These are phyloP conservation scores for Hystrix brachyura DNA, from an alignment of 2,113 vertebrate species.

Conservation along the genomic window DNA sequence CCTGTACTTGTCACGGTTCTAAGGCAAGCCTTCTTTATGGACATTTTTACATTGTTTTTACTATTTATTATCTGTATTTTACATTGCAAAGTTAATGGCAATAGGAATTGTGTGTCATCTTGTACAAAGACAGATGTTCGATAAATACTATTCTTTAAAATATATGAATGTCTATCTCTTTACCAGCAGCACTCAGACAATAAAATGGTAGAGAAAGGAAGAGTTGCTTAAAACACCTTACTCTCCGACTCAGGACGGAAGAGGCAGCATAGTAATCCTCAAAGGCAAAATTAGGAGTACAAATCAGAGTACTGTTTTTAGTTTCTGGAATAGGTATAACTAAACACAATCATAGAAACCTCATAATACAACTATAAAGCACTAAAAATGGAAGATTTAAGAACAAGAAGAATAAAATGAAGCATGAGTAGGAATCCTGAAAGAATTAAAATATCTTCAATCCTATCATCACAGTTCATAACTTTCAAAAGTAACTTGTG, in stretches of 20 bases:
- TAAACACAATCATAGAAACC: neutral
- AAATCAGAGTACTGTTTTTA: neutral
- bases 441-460: neutral
- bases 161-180: neutral
- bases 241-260: neutral
- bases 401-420: neutral
- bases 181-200: neutral
- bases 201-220: neutral
- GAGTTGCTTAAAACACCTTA: neutral
- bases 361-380: neutral
- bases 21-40: neutral
- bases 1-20: too few species aligned
- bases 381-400: neutral
- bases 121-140: neutral
- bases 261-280: neutral
- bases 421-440: fast-evolving
- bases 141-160: too few species aligned
- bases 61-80: neutral
- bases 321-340: neutral
- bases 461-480: neutral
- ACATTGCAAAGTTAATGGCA: neutral
- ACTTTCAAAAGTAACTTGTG: neutral
- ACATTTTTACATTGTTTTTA: neutral
- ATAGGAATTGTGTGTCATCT: neutral
- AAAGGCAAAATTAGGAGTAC: neutral